Evolutionary conservation across 2,113 vertebrate genomes (phyloP), one percentile per base, ranked within the genome.

Genomic region (Martes martes): DNA sequence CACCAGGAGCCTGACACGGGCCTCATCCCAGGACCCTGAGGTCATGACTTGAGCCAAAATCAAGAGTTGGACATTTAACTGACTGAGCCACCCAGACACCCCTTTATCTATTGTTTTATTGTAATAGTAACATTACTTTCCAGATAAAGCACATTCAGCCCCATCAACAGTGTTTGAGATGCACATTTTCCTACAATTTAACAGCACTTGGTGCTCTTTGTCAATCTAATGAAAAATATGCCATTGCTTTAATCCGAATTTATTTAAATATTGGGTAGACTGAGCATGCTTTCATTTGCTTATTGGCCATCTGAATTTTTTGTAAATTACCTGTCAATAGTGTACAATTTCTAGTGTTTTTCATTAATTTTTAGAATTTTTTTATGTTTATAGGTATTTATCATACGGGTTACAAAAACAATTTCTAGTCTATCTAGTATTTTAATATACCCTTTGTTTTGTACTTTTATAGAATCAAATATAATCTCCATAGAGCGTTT

Each of bases 1-100:
- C 18, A 16, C 16, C 0, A 8, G 67, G 33, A 69, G 8, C 33
- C 67, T n/a, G 15, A n/a, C 0, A 1, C 4, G 16, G 33, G 33
- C 31, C 67, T 69, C 67, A 69, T 69, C 33, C 67, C 67, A 69
- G 16, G 16, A n/a, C 33, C 67, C 67, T n/a, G 67, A n/a, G 67
- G 33, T 69, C 67, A 69, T 69, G 67, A 69, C 15, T 31, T 69
- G 67, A 69, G 16, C 33, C 16, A 19, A n/a, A 69, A 69, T 18
- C 67, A n/a, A 69, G 67, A 69, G 7, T 65, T 6, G 14, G 28
- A 65, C 14, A 69, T 31, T 69, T 19, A 69, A 33, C 65, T 8
- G 67, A n/a, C 33, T n/a, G 7, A 69, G 33, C 65, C 65, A n/a
- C 31, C 33, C 33, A n/a, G 16, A 16, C 14, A 65, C 63, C 6